Evolutionary conservation across 2,113 vertebrate genomes (phyloP), one percentile per base, ranked within the genome.

Genomic region (Dendropsophus ebraccatus): DNA sequence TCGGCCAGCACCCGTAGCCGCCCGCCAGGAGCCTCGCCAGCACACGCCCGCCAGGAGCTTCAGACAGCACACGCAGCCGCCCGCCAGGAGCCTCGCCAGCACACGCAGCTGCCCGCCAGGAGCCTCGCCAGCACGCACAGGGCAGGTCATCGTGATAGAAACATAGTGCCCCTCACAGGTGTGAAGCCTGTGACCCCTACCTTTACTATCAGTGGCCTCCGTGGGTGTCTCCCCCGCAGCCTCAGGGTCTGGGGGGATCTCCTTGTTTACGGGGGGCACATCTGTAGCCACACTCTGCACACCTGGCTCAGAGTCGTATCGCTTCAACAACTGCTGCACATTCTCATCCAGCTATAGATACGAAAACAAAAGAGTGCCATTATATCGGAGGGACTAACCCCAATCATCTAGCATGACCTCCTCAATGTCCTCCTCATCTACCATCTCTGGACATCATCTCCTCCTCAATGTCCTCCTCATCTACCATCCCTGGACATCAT

Each of bases 341-440:
- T 93, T 95, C 75, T 96, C 95, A 88, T 98, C 97, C 88, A 98
- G 89, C 96, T 98, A 90, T 62, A 89, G 82, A 67, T 32, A 90
- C 16, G 47, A 9, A 16, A 23, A 30, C 47, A 50, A 41, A 8
- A 41, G 41, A 41, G n/a, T n/a, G n/a, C n/a, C n/a, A n/a, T n/a
- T n/a, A n/a, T n/a, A n/a, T n/a, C n/a, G n/a, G n/a, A n/a, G n/a
- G n/a, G n/a, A n/a, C n/a, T n/a, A n/a, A n/a, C n/a, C n/a, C n/a
- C n/a, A n/a, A n/a, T 41, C 3, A 41, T 41, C 41, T 41, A 41
- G 7, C 58, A n/a, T 11, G 7, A 1, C 58, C 23, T 62, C 58
- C 58, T 28, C 52, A 54, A 28, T 28, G 23, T 25, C 23, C 58
- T 11, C 58, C 5, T 5, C 1, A 3, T 62, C 6, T 28, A n/a